Base-by-base conservation (phyloP, 2,113 vertebrate species). In the Calyptomena viridis region DNA sequence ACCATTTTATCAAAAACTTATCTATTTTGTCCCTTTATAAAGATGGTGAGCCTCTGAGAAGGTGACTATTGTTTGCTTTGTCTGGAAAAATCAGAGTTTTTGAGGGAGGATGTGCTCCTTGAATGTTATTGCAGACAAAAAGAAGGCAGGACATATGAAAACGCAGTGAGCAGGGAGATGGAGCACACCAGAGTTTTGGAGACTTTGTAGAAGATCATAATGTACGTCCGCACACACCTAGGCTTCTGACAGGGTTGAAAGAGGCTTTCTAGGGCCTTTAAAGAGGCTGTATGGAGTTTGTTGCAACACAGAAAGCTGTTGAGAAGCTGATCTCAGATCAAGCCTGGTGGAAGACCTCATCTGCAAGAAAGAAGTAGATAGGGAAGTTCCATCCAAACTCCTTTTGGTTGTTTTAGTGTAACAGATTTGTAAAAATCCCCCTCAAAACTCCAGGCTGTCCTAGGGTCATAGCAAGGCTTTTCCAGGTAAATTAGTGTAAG, bases 201-300 rank as follows among this genome's bases (percentile, higher is more conserved):
- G 17, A 44, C 24, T 75, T 60, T 84, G 52, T 11, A 68, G 47
- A 50, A 55, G 30, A 44, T 10, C 9, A 22, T 39, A 25, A 47
- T 74, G 5, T 9, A 4, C 5, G 8, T 75, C 31, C 79, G 6
- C 6, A 44, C 17, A 22, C 0, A 8, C 4, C 4, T 58, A 55
- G 25, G 15, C 27, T 84, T 68, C 33, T 74, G 42, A 24, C 4
- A 67, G 47, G 56, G 12, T 4, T 8, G 18, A 52, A 67, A 14
- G 46, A 89, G 5, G 5, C 6, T 80, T 73, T 76, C 22, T 47
- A 55, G 17, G 46, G 10, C 6, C 23, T 82, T 90, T 75, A 39
- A 52, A 85, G 44, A 60, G 21, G 30, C 21, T 47, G 3, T 17
- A 14, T 58, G 6, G 27, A 64, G 44, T 39, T 56, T 68, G 8